A percentile compares a stretch with the other conserved stretches of the same genome.
phyloP scores from a whole-genome alignment of 2,888 invertebrate species.

The Nebria brevicollis region DNA sequence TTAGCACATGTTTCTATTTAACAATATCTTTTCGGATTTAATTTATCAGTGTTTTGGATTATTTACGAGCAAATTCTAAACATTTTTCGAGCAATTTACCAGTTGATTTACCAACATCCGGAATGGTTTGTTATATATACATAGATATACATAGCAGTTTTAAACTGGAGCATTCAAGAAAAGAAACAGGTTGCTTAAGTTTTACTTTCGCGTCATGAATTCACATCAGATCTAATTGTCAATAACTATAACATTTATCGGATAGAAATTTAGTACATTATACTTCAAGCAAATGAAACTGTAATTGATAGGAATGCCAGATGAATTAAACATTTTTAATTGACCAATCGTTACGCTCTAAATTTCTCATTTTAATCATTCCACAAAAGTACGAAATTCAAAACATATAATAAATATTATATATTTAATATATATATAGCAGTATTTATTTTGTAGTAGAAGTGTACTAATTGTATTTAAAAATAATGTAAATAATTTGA shows the following conservation, averaged over 20 bases:
- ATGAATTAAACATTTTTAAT: background rate
- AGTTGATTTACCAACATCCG: background rate
- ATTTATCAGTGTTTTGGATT: background rate
- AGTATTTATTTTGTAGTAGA: too few species aligned
- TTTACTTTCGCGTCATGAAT: constrained; percentile 21
- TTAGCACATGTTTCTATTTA: background rate
- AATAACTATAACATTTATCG: background rate
- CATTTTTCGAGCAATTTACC: background rate
- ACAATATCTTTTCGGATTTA: background rate
- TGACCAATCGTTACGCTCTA: background rate
- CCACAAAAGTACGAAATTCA: too few species aligned
- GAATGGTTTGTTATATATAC: background rate
- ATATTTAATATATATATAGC: too few species aligned
- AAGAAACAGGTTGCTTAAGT: constrained; percentile 13
- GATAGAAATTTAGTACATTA: background rate
- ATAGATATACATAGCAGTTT: too few species aligned
- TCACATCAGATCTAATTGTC: constrained; percentile 10
- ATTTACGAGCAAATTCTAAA: background rate
- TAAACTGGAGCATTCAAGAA: constrained; percentile 21
- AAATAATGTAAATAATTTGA: too few species aligned
- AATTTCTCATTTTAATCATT: too few species aligned
- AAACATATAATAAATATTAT: too few species aligned
- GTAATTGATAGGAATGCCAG: background rate
- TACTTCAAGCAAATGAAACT: background rate
- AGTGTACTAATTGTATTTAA: too few species aligned